Percentiles rank a stretch among this genome's conserved stretches.
Evolutionary conservation across 2,113 vertebrate species (phyloP).

Genomic region (Antechinus stuartii): DNA sequence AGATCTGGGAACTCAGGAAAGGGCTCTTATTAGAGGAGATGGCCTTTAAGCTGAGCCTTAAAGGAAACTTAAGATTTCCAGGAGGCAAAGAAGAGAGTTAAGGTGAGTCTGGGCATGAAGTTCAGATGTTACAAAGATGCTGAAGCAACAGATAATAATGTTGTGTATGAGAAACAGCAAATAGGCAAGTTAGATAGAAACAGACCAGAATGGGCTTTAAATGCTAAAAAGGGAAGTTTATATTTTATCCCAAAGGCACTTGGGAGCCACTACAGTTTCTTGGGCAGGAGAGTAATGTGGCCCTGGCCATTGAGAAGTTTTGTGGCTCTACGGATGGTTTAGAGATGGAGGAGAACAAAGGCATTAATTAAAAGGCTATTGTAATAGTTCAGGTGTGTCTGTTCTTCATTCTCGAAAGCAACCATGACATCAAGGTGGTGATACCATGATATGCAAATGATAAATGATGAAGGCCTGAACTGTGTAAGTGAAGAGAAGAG

Average conservation of each 20-base stretch:
- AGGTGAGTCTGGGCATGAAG: background rate
- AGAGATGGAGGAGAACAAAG: background rate
- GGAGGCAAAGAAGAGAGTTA: background rate
- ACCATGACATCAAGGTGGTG: too few relatives aligned
- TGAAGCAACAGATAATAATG: background rate
- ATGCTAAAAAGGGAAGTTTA: background rate
- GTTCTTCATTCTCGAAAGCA: too few relatives aligned
- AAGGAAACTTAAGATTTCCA: background rate
- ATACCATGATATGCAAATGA: background rate
- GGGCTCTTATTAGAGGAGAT: background rate
- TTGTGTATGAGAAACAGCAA: background rate
- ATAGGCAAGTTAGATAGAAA: background rate
- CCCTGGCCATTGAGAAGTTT: background rate
- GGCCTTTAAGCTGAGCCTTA: background rate
- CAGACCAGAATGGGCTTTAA: background rate
- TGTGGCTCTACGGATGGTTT: background rate
- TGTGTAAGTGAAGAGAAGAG: background rate
- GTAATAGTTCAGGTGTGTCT: background rate
- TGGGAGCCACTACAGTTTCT: background rate
- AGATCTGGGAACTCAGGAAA: background rate
- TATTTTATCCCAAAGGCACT: background rate
- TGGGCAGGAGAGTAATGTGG: background rate
- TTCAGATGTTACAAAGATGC: background rate
- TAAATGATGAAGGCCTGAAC: background rate
- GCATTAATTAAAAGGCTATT: background rate